These are phyloP conservation scores for Nipponia nippon DNA, from an alignment of 2,113 vertebrate genomes.

Conservation along the genomic window DNA sequence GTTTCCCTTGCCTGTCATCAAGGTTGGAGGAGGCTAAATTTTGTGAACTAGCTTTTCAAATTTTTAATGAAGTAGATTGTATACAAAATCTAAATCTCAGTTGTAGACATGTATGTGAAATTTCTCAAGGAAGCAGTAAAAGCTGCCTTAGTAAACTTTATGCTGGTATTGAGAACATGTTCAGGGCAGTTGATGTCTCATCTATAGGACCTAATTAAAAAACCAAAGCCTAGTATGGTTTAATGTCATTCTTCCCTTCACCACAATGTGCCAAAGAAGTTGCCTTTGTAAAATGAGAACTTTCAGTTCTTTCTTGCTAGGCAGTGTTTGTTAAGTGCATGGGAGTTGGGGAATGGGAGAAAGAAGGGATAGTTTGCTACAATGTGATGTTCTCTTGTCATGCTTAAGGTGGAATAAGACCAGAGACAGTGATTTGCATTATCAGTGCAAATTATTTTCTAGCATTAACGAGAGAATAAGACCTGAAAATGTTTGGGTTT, in stretches of 20 bases:
- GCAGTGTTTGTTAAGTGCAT: not conserved
- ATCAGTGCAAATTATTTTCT: not conserved
- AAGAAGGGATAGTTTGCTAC: not conserved
- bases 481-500: not conserved
- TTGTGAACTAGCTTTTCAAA: not conserved
- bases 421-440: not conserved
- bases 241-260: not conserved
- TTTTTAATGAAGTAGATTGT: not conserved
- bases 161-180: not conserved
- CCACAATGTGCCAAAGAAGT: not conserved
- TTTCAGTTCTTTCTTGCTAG: not conserved
- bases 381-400: not conserved
- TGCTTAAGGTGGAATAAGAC: not conserved
- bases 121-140: not conserved
- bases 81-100: not conserved
- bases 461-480: not conserved
- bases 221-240: not conserved
- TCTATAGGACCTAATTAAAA: not conserved
- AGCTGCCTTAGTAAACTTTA: not conserved
- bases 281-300: not conserved
- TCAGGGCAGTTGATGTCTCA: not conserved
- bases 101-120: not conserved
- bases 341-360: not conserved
- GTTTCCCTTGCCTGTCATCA: not conserved
- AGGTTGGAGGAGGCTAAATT: not conserved